Conservation (phyloP, 2,113 vertebrate genomes). For the Helogale parvula region DNA sequence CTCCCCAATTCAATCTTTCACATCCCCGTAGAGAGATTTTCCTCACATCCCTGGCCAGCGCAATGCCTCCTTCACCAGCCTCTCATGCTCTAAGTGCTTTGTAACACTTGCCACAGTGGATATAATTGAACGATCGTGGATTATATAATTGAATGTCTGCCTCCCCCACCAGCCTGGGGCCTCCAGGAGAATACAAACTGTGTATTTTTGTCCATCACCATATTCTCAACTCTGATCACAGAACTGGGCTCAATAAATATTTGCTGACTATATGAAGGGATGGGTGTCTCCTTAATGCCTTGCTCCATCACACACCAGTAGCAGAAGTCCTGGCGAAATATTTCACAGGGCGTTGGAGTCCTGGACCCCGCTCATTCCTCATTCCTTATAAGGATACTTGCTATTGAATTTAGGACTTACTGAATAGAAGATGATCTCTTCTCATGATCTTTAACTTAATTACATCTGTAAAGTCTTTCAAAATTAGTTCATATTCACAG, state of each 20-base stretch:
- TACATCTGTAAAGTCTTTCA: neutral
- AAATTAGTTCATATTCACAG: neutral
- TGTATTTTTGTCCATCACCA: neutral
- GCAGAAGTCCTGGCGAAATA: neutral
- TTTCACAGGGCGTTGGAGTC: neutral
- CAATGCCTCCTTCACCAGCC: neutral
- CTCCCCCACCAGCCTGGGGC: neutral
- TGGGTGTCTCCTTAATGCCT: neutral
- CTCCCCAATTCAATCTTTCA: neutral
- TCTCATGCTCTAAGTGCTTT: neutral
- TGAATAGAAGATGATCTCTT: neutral
- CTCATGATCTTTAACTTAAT: neutral
- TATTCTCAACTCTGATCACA: neutral
- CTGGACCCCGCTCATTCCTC: neutral
- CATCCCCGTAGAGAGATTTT: neutral
- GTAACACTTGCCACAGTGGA: neutral
- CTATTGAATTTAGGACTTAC: neutral
- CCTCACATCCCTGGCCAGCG: neutral
- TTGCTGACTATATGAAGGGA: neutral
- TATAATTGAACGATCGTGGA: neutral
- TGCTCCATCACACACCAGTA: neutral
- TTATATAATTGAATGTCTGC: neutral
- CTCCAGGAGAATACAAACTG: neutral
- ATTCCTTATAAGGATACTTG: neutral
- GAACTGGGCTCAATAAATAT: neutral